Evolutionary conservation across 2,888 invertebrate genomes (phyloP), one percentile per base, ranked within the genome.

Genomic region (Crocallis elinguaria): DNA sequence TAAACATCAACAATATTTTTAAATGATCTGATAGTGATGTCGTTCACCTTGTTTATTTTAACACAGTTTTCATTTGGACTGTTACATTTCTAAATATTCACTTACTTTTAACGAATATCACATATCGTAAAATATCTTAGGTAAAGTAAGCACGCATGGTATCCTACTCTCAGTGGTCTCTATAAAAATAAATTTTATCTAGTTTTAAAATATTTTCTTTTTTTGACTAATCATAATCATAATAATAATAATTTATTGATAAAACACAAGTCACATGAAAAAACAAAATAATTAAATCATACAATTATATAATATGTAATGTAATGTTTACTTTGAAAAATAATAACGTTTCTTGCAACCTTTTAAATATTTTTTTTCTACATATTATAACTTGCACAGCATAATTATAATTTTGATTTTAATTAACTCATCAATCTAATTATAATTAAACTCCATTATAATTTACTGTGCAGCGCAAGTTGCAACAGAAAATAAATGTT

Each of bases 101-200:
- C 41, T 0, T 35, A 17, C 16, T 16, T 42, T 21, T 23, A 12
- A 9, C 13, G 3, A 42, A 27, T 21, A 17, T 13, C 27, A 42
- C 41, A 41, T 21, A 49, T 42, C 21, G 2, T 30, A 23, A 19
- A 32, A 29, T 36, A n/a, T 29, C 9, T 33, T 25, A 13, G 13
- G 3, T 33, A 14, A 21, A 37, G n/a, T 12, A 21, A 42, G 43
- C 50, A 43, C 50, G 36, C 43, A 37, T 19, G 6, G 3, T 37
- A 32, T 32, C 8, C 8, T 7, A 12, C 12, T 13, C 3, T 9
- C 25, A 30, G 32, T 36, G 37, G 25, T 43, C 37, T 43, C 32
- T 32, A 13, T 17, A 19, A 27, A 25, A 25, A 2, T 25, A 25
- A n/a, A n/a, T n/a, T 9, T 25, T 9, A 25, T 1, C 7, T 25